phyloP scores from a whole-genome alignment of 2,888 invertebrate species.

The Drepanosiphum platanoidis region DNA sequence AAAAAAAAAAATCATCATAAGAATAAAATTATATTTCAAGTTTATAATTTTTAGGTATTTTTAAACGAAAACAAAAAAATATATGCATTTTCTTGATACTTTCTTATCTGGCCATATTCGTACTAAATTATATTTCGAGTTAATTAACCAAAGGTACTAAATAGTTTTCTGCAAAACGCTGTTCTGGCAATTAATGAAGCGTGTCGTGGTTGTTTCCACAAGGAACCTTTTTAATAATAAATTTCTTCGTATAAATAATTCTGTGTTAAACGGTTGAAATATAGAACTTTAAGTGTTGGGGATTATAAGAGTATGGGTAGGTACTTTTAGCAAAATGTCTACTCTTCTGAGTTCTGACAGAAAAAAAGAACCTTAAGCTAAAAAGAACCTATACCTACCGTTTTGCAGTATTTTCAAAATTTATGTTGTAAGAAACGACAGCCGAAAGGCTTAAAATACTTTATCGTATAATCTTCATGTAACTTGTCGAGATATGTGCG shows the following conservation, averaged over 20 bases:
- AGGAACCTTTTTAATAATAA: not conserved
- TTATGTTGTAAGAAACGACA: not conserved
- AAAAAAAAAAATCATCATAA: not conserved
- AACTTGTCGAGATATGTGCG: not conserved
- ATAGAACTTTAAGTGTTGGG: constrained; percentile 2
- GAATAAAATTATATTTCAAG: not conserved
- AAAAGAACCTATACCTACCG: not conserved
- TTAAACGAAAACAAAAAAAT: no score
- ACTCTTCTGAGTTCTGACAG: not conserved
- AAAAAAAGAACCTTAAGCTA: not conserved
- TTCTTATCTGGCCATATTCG: not conserved
- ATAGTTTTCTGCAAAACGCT: not conserved
- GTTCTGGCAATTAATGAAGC: not conserved
- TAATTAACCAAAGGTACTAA: constrained; percentile 29
- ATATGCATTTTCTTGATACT: not conserved
- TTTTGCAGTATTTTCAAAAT: not conserved
- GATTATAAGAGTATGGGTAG: not conserved
- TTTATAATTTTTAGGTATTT: not conserved
- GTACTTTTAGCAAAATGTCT: not conserved
- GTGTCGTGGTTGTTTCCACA: not conserved
- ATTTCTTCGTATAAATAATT: constrained; percentile 5
- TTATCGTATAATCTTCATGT: not conserved
- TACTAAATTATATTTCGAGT: constrained; percentile 8
- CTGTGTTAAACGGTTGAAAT: constrained; percentile 8
- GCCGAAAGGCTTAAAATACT: not conserved